Percentiles rank a stretch among this genome's conserved stretches.
phyloP scores from a whole-genome alignment of 2,888 invertebrate species.

The Noctua janthe region DNA sequence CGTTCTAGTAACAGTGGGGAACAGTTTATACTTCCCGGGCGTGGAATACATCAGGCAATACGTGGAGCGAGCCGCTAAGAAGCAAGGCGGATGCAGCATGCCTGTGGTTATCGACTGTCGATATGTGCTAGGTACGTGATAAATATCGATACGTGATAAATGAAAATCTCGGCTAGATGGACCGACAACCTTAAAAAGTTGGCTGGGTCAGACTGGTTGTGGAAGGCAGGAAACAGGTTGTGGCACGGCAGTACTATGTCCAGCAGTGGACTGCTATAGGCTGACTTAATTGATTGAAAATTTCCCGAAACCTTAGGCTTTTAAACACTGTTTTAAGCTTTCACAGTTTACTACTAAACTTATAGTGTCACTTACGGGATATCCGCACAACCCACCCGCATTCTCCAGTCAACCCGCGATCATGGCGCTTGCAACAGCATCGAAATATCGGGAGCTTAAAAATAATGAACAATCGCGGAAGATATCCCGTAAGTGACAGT shows the following conservation, averaged over 20 bases:
- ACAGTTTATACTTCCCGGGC: slow-evolving; percentile 95
- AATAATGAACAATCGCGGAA: too few relatives aligned
- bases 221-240: too few relatives aligned
- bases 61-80: slow-evolving; percentile 93
- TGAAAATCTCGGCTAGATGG: background rate
- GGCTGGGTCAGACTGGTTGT: background rate
- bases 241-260: too few relatives aligned
- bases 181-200: too few relatives aligned
- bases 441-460: too few relatives aligned
- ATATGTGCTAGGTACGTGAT: slow-evolving; percentile 91
- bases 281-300: background rate
- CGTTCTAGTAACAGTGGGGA: slow-evolving; percentile 94
- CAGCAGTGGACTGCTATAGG: background rate
- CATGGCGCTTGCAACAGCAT: too few relatives aligned
- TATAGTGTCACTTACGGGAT: too few relatives aligned
- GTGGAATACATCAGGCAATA: slow-evolving; percentile 95
- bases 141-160: background rate
- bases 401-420: too few relatives aligned
- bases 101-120: slow-evolving; percentile 96
- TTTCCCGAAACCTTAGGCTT: background rate
- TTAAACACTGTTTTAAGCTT: too few relatives aligned
- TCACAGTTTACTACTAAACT: too few relatives aligned
- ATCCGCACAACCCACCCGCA: too few relatives aligned
- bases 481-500: too few relatives aligned
- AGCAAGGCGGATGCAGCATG: slow-evolving; percentile 92